Conservation (phyloP, 2,888 invertebrate genomes). For the Clistopyga incitator region DNA sequence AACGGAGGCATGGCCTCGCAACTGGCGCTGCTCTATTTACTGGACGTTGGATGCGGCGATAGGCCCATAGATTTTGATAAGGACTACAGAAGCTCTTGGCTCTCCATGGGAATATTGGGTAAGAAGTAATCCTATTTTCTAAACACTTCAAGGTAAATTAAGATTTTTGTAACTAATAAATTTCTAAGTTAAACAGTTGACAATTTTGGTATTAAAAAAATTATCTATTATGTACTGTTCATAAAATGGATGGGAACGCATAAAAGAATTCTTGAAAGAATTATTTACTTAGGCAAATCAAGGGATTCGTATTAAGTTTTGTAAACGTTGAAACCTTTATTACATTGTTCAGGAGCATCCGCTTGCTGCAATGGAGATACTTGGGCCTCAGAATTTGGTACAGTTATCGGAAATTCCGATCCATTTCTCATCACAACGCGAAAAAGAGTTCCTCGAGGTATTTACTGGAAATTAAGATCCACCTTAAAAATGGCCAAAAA, state of each 20-base stretch:
- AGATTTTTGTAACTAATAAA: not conserved
- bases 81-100: constrained; percentile 92
- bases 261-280: too few relatives aligned
- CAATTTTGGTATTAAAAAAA: too few relatives aligned
- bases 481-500: not conserved
- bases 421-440: constrained; percentile 92
- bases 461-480: not conserved
- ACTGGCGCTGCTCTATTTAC: constrained; percentile 90
- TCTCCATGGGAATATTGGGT: constrained; percentile 92
- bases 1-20: constrained; percentile 95
- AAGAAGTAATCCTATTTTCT: constrained; percentile 68
- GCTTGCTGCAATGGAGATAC: constrained; percentile 95
- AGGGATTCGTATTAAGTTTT: too few relatives aligned
- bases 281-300: too few relatives aligned
- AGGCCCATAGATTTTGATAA: constrained; percentile 91
- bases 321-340: too few relatives aligned
- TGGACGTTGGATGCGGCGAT: constrained; percentile 93
- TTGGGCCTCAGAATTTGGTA: constrained; percentile 95
- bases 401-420: constrained; percentile 88
- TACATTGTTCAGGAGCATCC: constrained; percentile 87
- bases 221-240: too few relatives aligned
- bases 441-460: constrained; percentile 90
- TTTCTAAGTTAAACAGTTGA: too few relatives aligned
- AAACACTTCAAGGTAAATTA: not conserved
- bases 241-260: too few relatives aligned